These are phyloP conservation scores for Tetrax tetrax DNA, from an alignment of 2,113 vertebrate genomes.

Conservation along the genomic window DNA sequence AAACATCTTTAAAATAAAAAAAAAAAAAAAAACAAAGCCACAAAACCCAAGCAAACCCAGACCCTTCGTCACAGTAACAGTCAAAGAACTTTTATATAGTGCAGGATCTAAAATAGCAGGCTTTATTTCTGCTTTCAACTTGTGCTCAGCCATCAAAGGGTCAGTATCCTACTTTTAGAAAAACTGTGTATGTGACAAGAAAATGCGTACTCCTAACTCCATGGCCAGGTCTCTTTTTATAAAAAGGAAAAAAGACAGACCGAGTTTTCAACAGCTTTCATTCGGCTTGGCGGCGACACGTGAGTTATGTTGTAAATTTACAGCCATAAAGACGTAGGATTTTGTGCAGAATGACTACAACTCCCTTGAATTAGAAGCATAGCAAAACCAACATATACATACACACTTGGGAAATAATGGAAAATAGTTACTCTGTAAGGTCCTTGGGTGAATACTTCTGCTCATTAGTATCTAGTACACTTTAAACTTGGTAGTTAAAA, in stretches of 20 bases:
- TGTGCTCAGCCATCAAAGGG: not conserved
- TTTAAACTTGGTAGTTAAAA: not conserved
- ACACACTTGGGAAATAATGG: not conserved
- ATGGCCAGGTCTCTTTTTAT: not conserved
- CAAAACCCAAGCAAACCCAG: not conserved
- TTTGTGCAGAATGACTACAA: not conserved
- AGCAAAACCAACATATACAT: not conserved
- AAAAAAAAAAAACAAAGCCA: too few relatives aligned
- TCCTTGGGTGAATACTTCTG: not conserved
- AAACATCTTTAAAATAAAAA: too few relatives aligned
- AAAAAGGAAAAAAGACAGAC: not conserved
- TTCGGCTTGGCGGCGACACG: not conserved
- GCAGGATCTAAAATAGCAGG: rapidly evolving
- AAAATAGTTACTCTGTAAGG: not conserved
- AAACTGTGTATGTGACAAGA: not conserved
- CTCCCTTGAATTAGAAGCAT: not conserved
- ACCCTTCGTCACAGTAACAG: not conserved
- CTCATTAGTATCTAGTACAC: not conserved
- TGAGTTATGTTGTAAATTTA: not conserved
- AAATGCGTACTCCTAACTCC: not conserved
- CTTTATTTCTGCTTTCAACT: not conserved
- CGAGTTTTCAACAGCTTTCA: not conserved
- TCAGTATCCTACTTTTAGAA: not conserved
- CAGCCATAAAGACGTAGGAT: not conserved
- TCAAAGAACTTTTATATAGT: not conserved